Evolutionary conservation across 92 coral and sea anemone species (phyloP), one percentile per base, ranked within the genome.

Genomic region (Isaurus tuberculatus): DNA sequence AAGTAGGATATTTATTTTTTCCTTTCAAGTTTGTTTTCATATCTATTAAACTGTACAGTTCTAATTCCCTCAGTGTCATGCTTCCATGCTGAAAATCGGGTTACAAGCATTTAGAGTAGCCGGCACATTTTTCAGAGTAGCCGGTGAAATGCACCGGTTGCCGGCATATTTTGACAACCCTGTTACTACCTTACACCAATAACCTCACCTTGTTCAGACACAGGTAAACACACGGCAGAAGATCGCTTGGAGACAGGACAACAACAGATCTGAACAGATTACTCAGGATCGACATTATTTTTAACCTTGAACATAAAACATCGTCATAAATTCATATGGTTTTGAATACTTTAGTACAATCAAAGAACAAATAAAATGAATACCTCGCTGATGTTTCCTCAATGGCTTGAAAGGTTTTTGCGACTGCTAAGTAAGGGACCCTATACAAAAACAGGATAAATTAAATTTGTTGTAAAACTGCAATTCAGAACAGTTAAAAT

Each of bases 311-410:
- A 55, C 26, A n/a, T 58, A n/a, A 57, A 46, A 79, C 26, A 6
- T n/a, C 6, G 15, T 29, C 13, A 64, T 15, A 29, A 29, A 74
- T 31, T 25, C 57, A 40, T 20, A 42, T n/a, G n/a, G n/a, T n/a
- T 4, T 3, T 16, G 10, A 36, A 25, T 43, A 5, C 17, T 13
- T 22, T 25, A 42, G 16, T 40, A 25, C 22, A 17, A 26, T 23
- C 17, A 26, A 44, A 43, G 36, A 26, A 5, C 13, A 72, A 40
- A 44, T 32, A 9, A 67, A 72, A 26, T 25, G 2, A n/a, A 58
- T 87, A 94, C 99, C 99, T 90, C 25, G 99, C 99, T 28, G 99
- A 94, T 6, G 95, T 94, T 53, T 94, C 98, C 79, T 97, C 99
- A 60, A 94, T 97, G 11, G 92, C 88, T 65, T 97, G 95, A 79